Base-by-base conservation (phyloP, 2,113 vertebrate species). In the Choloepus hoffmanni region DNA sequence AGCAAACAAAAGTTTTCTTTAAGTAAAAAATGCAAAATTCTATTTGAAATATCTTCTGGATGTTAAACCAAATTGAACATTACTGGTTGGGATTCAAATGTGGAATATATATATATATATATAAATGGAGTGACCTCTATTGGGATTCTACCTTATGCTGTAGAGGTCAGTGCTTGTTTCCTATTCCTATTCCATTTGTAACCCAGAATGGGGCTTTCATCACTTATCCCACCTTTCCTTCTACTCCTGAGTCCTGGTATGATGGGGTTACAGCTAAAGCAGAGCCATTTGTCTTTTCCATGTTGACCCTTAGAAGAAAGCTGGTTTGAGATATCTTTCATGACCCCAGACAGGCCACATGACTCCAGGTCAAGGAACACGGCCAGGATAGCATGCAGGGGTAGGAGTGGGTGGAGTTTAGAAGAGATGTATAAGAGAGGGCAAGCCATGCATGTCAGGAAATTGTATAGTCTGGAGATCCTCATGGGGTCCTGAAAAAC, bases 21-120 rank as follows among this genome's bases (percentile, higher is more conserved):
- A 33, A 89, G 55, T 23, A 89, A 23, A 87, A 48, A 85, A 67
- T 50, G 50, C 21, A 79, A 73, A 94, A 78, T 82, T 83, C 36
- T 85, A 40, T 45, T 68, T 83, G 53, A 70, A 85, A 70, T 55
- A 74, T 72, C 23, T 90, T 90, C 30, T 43, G 30, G 15, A 43
- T 50, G 15, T 63, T 60, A 68, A 53, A 43, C 5, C 82, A 15
- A 67, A 94, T 73, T 65, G 3, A 92, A 50, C 0, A 19, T 85
- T 48, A 82, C 30, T 77, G 10, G 60, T 77, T 21, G 78, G 21
- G 43, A 40, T 67, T 68, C 78, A 67, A 89, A 91, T 21, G 36
- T 33, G 18, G 16, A 8, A 53, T 19, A 48, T 40, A 7, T 36
- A 36, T 36, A 36, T 36, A 36, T 23, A 40, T 10, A 45, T 36